A percentile compares a stretch with the other conserved stretches of the same genome.
Evolutionary conservation across 2,113 vertebrate species (phyloP).

Genomic region (Nycticryphes semicollaris): DNA sequence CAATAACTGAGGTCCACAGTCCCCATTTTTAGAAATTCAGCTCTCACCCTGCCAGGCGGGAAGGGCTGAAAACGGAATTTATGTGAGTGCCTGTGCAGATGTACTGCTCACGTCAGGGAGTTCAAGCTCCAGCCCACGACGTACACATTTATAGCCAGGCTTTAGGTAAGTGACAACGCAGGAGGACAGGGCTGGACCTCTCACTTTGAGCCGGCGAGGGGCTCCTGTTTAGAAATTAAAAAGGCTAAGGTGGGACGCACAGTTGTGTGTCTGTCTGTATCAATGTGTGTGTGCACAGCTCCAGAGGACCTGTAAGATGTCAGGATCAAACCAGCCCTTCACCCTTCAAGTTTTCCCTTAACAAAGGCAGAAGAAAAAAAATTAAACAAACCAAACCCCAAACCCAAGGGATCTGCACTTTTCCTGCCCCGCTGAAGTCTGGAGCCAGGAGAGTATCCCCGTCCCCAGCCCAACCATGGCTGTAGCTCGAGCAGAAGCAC

Average conservation of each 20-base stretch:
- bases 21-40: not conserved
- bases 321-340: not conserved
- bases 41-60: not conserved
- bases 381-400: not conserved
- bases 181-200: not conserved
- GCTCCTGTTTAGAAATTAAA: not conserved
- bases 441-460: fast-evolving
- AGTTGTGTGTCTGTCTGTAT: not conserved
- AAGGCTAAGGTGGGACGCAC: not conserved
- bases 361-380: not conserved
- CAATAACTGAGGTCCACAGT: not conserved
- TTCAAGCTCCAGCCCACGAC: not conserved
- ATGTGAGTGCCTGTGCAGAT: not conserved
- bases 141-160: not conserved
- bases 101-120: not conserved
- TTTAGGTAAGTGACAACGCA: not conserved
- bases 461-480: not conserved
- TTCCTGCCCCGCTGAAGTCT: not conserved
- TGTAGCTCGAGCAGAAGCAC: not conserved
- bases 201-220: not conserved
- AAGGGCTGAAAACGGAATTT: not conserved
- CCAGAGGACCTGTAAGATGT: fast-evolving
- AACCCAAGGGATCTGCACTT: not conserved
- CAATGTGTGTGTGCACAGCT: not conserved
- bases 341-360: not conserved